Evolutionary conservation across 2,797 vertebrate genomes (phyloP), one percentile per base, ranked within the genome.

Genomic region (Malurus leucopterus): DNA sequence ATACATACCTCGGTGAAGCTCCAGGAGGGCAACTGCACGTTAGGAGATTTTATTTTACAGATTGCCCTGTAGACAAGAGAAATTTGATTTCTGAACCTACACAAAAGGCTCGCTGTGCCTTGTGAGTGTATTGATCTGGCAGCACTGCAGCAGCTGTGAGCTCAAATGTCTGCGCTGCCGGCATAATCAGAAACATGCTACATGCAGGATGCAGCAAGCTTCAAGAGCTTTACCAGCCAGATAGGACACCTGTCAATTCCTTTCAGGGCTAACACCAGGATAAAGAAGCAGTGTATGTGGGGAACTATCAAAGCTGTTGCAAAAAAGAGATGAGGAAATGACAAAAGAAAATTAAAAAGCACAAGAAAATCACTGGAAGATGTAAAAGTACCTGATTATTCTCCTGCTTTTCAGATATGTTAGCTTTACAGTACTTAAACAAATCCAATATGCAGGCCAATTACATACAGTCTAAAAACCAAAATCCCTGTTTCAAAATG

Each of bases 141-240:
- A 89, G 74, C 70, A 32, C 21, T 34, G 34, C 71, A 71, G 93
- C 93, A 95, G 91, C 93, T 93, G 94, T 21, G 77, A 92, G 89
- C 91, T 88, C 61, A 41, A 70, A 86, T 23, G 64, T 84, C 91
- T 84, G 36, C 6, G 54, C 87, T 86, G 80, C 80, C 2, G 1
- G 71, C 74, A 13, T 92, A 86, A 95, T 92, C 80, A 86, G 91
- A 92, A 94, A 86, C 80, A 93, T 7, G 80, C 68, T 64, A 34
- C 64, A 64, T 49, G 84, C 90, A 81, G 84, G 87, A 93, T 82
- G 87, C 89, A 92, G 91, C 83, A 62, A 86, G 85, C 85, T 79
- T 89, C 80, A 19, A 82, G 77, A 88, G 83, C 71, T 88, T 86
- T 89, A 88, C 94, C 73, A 94, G 80, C 64, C 62, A 58, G 83